These are phyloP conservation scores for Drosophila pseudoobscura DNA, from an alignment of 1,140 invertebrate genomes.

Conservation along the genomic window DNA sequence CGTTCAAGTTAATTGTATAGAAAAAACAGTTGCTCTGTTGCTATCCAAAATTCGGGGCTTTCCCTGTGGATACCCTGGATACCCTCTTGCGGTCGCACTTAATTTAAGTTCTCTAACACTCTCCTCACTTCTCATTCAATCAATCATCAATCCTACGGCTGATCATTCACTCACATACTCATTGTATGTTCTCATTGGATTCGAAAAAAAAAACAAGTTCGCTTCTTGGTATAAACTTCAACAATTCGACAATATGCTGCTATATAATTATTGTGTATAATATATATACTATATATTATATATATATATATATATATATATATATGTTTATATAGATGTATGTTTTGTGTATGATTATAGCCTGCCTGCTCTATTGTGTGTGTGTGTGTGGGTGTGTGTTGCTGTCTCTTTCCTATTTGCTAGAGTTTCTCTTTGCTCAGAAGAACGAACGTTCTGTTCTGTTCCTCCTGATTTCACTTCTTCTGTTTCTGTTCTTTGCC, in stretches of 20 bases:
- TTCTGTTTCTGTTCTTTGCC: slow-evolving; percentile 52
- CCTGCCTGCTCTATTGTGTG: slow-evolving; percentile 54
- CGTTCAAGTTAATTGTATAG: slow-evolving; percentile 58
- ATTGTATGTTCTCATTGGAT: neutral
- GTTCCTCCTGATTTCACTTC: slow-evolving; percentile 32
- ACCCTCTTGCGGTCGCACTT: slow-evolving; percentile 6
- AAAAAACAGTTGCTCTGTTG: slow-evolving; percentile 47
- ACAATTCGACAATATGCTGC: slow-evolving; percentile 72
- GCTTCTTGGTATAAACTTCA: slow-evolving; percentile 73
- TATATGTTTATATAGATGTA: slow-evolving; percentile 44
- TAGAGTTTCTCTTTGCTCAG: slow-evolving; percentile 44
- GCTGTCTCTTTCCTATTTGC: slow-evolving; percentile 61
- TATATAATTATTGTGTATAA: slow-evolving; percentile 55
- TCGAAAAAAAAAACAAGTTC: slow-evolving; percentile 65
- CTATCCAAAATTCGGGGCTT: slow-evolving; percentile 17
- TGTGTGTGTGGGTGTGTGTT: slow-evolving; percentile 36
- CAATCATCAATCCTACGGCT: too few relatives aligned
- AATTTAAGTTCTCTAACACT: slow-evolving; percentile 9
- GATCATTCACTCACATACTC: too few relatives aligned
- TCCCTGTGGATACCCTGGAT: slow-evolving; percentile 15
- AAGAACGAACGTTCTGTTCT: slow-evolving; percentile 2
- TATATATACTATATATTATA: slow-evolving; percentile 15
- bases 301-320: slow-evolving; percentile 16
- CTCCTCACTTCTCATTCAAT: neutral
- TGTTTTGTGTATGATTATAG: slow-evolving; percentile 47